Conservation (phyloP, 2,888 invertebrate species). For the Hemithea aestivaria region DNA sequence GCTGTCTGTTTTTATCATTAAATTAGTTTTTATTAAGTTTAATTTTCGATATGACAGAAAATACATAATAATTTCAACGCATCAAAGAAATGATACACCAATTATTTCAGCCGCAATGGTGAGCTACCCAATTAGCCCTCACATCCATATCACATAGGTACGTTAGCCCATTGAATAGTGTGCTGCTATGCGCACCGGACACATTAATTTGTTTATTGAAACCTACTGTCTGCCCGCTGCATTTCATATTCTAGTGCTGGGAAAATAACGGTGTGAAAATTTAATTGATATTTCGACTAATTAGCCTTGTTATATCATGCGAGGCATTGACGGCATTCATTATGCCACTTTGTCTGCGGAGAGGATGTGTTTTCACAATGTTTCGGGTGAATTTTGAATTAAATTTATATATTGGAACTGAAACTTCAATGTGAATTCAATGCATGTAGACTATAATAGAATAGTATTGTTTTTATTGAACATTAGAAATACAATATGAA, state of each 20-base stretch:
- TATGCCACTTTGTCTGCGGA: too few relatives aligned
- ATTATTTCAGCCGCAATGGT: constrained; percentile 24
- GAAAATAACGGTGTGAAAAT: constrained; percentile 7
- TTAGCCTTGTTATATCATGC: constrained; percentile 8
- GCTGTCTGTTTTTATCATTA: too few relatives aligned
- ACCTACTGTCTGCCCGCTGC: constrained; percentile 15
- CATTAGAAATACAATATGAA: too few relatives aligned
- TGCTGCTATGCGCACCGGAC: constrained; percentile 26
- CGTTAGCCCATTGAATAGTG: constrained; percentile 18
- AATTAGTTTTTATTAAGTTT: too few relatives aligned
- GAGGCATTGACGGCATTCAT: not conserved
- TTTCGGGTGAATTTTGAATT: too few relatives aligned
- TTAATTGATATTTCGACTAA: constrained; percentile 16
- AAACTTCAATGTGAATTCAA: too few relatives aligned
- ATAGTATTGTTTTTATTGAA: too few relatives aligned
- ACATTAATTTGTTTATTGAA: constrained; percentile 50
- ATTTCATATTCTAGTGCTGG: constrained; percentile 10
- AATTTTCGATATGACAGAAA: too few relatives aligned
- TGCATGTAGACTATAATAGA: too few relatives aligned
- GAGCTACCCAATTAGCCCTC: constrained; percentile 17
- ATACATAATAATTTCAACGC: too few relatives aligned
- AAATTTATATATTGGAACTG: too few relatives aligned
- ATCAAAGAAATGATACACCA: constrained; percentile 10
- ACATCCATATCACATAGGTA: constrained; percentile 8
- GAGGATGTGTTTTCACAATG: too few relatives aligned